Percentiles rank a stretch among this genome's conserved stretches.
Evolutionary conservation across 2,113 vertebrate species (phyloP).

Genomic region (Piprites chloris): DNA sequence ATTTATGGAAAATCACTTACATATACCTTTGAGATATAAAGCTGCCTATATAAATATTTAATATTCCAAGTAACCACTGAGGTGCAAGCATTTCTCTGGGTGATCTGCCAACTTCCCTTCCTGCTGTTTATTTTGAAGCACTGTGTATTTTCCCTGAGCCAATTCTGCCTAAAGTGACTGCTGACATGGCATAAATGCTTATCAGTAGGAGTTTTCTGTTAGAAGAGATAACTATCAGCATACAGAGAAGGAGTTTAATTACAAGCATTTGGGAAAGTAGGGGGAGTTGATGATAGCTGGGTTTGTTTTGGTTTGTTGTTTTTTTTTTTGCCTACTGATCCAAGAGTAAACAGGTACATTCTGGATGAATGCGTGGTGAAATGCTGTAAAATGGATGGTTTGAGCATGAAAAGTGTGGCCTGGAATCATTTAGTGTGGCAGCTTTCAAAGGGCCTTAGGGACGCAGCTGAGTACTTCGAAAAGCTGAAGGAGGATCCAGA

Average conservation of each 20-base stretch:
- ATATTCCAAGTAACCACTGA: constrained; percentile 6
- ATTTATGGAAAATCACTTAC: constrained; percentile 8
- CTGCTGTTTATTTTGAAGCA: constrained; percentile 38
- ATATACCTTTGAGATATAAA: constrained; percentile 2
- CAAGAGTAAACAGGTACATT: constrained; percentile 38
- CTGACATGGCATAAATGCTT: constrained; percentile 50
- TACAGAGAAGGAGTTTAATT: constrained; percentile 40
- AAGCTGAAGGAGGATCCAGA: not conserved
- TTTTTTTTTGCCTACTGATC: not conserved
- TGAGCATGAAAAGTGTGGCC: not conserved
- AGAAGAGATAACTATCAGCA: constrained; percentile 24
- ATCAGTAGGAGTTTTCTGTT: constrained; percentile 36
- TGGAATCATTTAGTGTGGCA: not conserved
- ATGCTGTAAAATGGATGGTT: not conserved
- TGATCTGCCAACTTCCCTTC: constrained; percentile 23
- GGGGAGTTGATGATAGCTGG: constrained; percentile 33
- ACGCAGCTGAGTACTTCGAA: not conserved
- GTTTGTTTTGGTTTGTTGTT: not conserved
- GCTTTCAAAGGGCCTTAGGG: not conserved
- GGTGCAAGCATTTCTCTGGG: constrained; percentile 15
- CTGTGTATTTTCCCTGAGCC: constrained; percentile 20
- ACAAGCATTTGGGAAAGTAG: constrained; percentile 27
- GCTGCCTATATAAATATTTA: constrained; percentile 52
- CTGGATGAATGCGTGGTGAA: not conserved
- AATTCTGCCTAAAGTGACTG: constrained; percentile 34